Percentiles rank a stretch among this genome's conserved stretches.
These are phyloP conservation scores for Carabus problematicus DNA, from an alignment of 2,888 invertebrate genomes.

Conservation along the genomic window DNA sequence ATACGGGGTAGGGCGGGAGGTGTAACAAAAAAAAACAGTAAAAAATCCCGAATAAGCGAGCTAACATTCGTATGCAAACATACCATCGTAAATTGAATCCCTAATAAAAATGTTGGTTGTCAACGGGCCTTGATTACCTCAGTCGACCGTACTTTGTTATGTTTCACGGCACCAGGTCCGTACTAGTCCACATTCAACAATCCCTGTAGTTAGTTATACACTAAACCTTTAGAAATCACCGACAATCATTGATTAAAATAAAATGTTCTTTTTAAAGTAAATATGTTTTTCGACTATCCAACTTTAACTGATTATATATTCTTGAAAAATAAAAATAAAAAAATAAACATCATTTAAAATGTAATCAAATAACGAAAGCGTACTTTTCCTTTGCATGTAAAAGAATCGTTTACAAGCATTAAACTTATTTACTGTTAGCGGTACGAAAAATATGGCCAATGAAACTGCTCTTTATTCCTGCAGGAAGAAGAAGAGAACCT, in stretches of 20 bases:
- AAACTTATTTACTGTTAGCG: no score
- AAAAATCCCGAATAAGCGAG: conserved; percentile 6
- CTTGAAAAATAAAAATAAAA: no score
- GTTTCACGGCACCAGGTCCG: background rate
- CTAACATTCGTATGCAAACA: conserved; percentile 32
- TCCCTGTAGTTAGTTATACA: background rate
- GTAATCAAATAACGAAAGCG: no score
- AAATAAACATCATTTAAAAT: no score
- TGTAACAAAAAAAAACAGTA: conserved; percentile 28
- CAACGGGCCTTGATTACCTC: conserved; percentile 22
- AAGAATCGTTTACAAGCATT: no score
- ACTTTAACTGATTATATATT: no score
- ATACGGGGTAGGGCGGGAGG: conserved; percentile 23
- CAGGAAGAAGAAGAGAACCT: no score
- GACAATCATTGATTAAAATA: background rate
- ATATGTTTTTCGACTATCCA: no score
- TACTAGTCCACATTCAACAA: background rate
- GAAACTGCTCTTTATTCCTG: no score
- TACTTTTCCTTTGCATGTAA: no score
- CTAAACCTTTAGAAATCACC: background rate
- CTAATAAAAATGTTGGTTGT: conserved; percentile 27
- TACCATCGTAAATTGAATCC: conserved; percentile 40
- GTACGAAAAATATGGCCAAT: no score
- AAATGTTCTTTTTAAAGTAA: background rate
- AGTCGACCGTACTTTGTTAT: conserved; percentile 26